Base-by-base conservation (phyloP, 2,888 invertebrate species). In the Prosapia bicincta region DNA sequence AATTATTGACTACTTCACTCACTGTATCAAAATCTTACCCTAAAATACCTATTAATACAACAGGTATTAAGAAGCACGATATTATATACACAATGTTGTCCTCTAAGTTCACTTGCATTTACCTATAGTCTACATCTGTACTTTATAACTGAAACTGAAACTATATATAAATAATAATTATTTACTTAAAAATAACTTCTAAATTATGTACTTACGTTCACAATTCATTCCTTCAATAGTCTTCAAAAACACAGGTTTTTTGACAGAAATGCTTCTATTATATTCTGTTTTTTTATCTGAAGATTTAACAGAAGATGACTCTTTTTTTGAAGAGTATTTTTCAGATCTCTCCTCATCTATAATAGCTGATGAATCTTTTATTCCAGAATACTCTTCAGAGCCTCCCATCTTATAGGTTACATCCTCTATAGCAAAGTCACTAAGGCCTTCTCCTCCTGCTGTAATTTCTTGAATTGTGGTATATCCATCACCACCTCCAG, bases 201-300 rank as follows among this genome's bases (percentile, higher is more conserved):
- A n/a, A n/a, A n/a, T n/a, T 10, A 1, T 54, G 54, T 83, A 92
- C 93, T 92, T 88, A 94, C 94, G 92, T 89, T 93, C 93, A 80
- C 93, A 90, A 83, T 90, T 91, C 67, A 79, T 77, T 77, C 81
- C 81, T 79, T 80, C 79, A 69, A 80, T 76, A 71, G 80, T 79
- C 78, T 79, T 79, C 26, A 73, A 68, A 76, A 80, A 80, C 54
- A 80, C 76, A 13, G 80, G 79, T 70, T 77, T 75, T 15, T 68
- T 68, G 72, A 67, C 54, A 54, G 54, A 54, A 3, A 54, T 54
- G 54, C 10, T 54, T 20, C 54, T 1, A 54, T 54, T 54, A 54
- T 20, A 54, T 20, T 54, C 54, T 54, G 20, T 20, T 54, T 20
- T 54, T 38, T 32, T 28, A 32, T 28, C 70, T 20, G 54, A 54